These are phyloP conservation scores for Speoplatyrhinus poulsoni DNA, from an alignment of 2,113 vertebrate species.

Conservation along the genomic window DNA sequence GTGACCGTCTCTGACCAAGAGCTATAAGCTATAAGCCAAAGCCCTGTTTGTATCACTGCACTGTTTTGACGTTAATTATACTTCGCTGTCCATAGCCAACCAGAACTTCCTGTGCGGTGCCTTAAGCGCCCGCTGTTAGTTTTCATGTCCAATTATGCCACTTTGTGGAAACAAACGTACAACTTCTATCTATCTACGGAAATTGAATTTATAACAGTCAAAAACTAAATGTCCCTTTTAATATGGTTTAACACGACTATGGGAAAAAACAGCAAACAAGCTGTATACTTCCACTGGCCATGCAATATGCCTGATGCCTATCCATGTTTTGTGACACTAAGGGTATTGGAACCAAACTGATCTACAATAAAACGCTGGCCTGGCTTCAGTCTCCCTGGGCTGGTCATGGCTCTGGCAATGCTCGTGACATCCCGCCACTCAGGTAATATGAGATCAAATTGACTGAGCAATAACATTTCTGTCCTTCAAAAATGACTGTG, in stretches of 20 bases:
- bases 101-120: conserved; percentile 9
- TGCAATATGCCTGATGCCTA: neutral
- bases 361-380: conserved; percentile 17
- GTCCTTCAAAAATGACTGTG: conserved; percentile 37
- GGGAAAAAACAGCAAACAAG: neutral
- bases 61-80: conserved; percentile 79
- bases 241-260: neutral
- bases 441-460: conserved; percentile 61
- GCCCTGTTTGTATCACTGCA: conserved; percentile 50
- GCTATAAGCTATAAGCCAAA: conserved; percentile 31
- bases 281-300: neutral
- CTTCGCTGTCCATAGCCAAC: conserved; percentile 36
- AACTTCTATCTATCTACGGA: conserved; percentile 2
- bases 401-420: conserved; percentile 25
- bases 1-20: conserved; percentile 58
- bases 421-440: conserved; percentile 49
- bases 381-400: conserved; percentile 27
- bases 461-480: conserved; percentile 65
- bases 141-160: neutral
- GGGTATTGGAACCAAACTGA: neutral
- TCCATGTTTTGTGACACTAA: too few species aligned
- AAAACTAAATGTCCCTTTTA: neutral
- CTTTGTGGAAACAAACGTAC: neutral
- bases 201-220: conserved; percentile 7
- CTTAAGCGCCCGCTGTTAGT: conserved; percentile 35